phyloP scores from a whole-genome alignment of 2,888 invertebrate species.

The Sclerodermus sp. region DNA sequence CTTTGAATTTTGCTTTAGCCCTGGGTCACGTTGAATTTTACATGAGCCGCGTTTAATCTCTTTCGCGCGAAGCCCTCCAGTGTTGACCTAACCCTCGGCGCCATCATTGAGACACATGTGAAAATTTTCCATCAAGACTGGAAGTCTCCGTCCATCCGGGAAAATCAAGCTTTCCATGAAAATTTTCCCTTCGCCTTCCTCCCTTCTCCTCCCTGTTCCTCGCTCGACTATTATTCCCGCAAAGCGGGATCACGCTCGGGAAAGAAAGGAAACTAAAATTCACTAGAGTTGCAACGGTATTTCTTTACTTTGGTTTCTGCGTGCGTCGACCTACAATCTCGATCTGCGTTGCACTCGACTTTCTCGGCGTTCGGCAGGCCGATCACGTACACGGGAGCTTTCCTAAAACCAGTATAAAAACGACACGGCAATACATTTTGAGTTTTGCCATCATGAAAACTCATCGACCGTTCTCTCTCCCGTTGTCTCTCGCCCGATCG shows the following conservation, averaged over 20 bases:
- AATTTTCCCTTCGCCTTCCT: background rate
- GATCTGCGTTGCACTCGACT: slow-evolving; percentile 13
- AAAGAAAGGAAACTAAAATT: background rate
- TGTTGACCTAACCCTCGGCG: background rate
- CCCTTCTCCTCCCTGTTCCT: background rate
- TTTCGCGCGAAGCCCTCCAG: slow-evolving; percentile 29
- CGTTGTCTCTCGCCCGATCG: no score
- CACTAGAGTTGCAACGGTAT: background rate
- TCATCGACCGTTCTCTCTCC: background rate
- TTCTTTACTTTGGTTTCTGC: background rate
- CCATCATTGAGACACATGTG: no score
- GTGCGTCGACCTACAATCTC: slow-evolving; percentile 22
- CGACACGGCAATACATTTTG: slow-evolving; percentile 14
- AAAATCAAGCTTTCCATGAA: background rate
- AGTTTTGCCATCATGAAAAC: slow-evolving; percentile 7
- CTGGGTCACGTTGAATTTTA: slow-evolving; percentile 25
- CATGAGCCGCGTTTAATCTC: slow-evolving; percentile 30
- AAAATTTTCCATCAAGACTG: no score
- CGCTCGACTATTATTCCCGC: background rate
- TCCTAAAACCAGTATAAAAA: slow-evolving; percentile 17
- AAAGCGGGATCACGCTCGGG: no score
- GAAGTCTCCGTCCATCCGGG: background rate
- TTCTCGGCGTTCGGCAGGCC: slow-evolving; percentile 23
- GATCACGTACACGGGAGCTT: slow-evolving; percentile 26
- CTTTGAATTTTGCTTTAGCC: no score